A percentile compares a stretch with the other conserved stretches of the same genome.
Conservation (phyloP, 2,113 vertebrate genomes). For the Scatophagus argus region DNA sequence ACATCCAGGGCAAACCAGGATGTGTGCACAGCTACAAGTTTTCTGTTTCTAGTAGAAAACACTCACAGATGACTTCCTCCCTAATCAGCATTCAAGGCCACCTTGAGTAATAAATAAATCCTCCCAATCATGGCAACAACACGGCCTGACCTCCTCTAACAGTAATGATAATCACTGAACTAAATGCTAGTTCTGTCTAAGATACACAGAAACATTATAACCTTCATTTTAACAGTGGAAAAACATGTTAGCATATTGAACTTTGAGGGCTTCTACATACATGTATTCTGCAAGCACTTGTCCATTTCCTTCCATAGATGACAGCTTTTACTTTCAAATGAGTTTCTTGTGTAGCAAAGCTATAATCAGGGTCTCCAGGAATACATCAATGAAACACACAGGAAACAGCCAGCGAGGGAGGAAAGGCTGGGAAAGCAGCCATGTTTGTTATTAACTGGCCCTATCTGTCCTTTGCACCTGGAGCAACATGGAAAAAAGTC, state of each 20-base stretch:
- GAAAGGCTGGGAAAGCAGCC: constrained; percentile 75
- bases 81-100: constrained; percentile 61
- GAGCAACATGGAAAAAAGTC: constrained; percentile 60
- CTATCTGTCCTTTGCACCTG: constrained; percentile 79
- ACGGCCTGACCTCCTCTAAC: neutral
- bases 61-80: constrained; percentile 22
- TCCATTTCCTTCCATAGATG: neutral
- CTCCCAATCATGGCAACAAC: constrained; percentile 29
- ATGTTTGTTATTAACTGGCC: constrained; percentile 74
- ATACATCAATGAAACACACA: constrained; percentile 78
- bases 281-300: neutral
- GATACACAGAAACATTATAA: neutral
- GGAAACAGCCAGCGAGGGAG: constrained; percentile 74
- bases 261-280: neutral
- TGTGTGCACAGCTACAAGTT: neutral
- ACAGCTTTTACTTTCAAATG: constrained; percentile 31
- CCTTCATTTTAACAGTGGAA: neutral
- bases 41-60: constrained; percentile 16
- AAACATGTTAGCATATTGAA: neutral
- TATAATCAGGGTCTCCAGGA: constrained; percentile 66
- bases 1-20: neutral
- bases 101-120: constrained; percentile 24
- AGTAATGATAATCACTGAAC: constrained; percentile 22
- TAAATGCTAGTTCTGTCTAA: constrained; percentile 8
- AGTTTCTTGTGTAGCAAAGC: constrained; percentile 16